A percentile compares a stretch with the other conserved stretches of the same genome.
Conservation (phyloP, 2,113 vertebrate genomes). For the Clarias gariepinus region DNA sequence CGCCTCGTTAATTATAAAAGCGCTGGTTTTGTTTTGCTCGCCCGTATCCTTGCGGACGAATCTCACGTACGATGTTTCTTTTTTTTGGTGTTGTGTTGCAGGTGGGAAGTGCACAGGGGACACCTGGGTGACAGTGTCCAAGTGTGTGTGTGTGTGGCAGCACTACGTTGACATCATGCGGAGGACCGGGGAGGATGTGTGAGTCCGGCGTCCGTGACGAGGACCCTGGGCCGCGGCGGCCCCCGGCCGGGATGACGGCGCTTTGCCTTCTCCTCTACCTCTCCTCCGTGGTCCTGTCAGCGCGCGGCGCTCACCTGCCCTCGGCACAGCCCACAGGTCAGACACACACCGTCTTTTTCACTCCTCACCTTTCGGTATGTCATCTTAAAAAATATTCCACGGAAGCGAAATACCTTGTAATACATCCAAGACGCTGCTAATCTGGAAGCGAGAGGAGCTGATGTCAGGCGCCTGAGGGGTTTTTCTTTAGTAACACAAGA, state of each 20-base stretch:
- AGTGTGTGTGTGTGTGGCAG: conserved; percentile 31
- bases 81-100: conserved; percentile 43
- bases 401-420: not conserved
- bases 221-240: conserved; percentile 49
- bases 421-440: not conserved
- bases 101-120: conserved; percentile 13
- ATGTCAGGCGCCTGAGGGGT: not conserved
- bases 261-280: conserved; percentile 72
- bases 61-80: not conserved
- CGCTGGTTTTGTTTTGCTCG: not conserved
- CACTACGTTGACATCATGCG: conserved; percentile 62
- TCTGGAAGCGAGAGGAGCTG: not conserved
- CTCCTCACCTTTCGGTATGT: not conserved
- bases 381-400: not conserved
- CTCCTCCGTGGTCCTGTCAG: conserved; percentile 62
- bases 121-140: not conserved
- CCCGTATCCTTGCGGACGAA: not conserved
- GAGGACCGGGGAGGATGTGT: conserved; percentile 59
- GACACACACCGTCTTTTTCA: conserved; percentile 23
- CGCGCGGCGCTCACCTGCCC: conserved; percentile 66
- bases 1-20: not conserved
- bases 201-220: conserved; percentile 58
- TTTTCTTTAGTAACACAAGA: not conserved
- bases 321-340: conserved; percentile 72
- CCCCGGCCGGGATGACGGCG: conserved; percentile 72